Conservation (phyloP, 2,888 invertebrate genomes). For the Diploptera punctata region DNA sequence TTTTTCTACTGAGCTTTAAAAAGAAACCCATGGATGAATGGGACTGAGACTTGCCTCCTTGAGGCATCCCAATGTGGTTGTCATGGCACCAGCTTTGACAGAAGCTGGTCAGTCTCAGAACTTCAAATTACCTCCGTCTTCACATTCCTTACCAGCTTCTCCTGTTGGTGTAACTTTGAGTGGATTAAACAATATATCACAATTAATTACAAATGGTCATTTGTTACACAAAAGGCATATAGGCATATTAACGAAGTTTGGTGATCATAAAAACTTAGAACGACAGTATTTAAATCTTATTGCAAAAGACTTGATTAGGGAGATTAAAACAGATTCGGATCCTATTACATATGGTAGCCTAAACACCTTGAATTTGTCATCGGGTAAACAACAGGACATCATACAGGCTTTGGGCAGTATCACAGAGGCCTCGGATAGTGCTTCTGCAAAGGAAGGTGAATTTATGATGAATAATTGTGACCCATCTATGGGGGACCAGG, state of each 20-base stretch:
- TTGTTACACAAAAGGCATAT: slow-evolving; percentile 17
- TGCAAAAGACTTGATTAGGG: slow-evolving; percentile 32
- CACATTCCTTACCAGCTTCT: slow-evolving; percentile 41
- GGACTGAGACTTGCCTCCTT: slow-evolving; percentile 53
- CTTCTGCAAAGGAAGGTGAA: slow-evolving; percentile 32
- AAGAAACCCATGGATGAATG: slow-evolving; percentile 49
- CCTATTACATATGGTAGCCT: slow-evolving; percentile 48
- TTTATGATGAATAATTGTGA: slow-evolving; percentile 59
- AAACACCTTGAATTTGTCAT: slow-evolving; percentile 49
- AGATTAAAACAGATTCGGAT: slow-evolving; percentile 29
- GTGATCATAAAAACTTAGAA: slow-evolving; percentile 20
- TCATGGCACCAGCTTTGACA: slow-evolving; percentile 95
- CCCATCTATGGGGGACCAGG: slow-evolving; percentile 55
- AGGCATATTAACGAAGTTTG: slow-evolving; percentile 11
- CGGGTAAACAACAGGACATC: slow-evolving; percentile 44
- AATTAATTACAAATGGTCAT: slow-evolving; percentile 31
- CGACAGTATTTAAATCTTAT: slow-evolving; percentile 31
- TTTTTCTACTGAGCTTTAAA: background rate
- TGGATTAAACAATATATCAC: slow-evolving; percentile 35
- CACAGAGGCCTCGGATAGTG: slow-evolving; percentile 23
- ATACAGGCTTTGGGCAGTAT: slow-evolving; percentile 39
- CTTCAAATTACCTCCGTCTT: slow-evolving; percentile 55
- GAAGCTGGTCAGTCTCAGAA: slow-evolving; percentile 61
- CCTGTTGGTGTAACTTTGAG: slow-evolving; percentile 35
- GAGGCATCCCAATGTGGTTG: slow-evolving; percentile 69